Conservation (phyloP, 2,888 invertebrate species). For the Platynereis dumerilii region DNA sequence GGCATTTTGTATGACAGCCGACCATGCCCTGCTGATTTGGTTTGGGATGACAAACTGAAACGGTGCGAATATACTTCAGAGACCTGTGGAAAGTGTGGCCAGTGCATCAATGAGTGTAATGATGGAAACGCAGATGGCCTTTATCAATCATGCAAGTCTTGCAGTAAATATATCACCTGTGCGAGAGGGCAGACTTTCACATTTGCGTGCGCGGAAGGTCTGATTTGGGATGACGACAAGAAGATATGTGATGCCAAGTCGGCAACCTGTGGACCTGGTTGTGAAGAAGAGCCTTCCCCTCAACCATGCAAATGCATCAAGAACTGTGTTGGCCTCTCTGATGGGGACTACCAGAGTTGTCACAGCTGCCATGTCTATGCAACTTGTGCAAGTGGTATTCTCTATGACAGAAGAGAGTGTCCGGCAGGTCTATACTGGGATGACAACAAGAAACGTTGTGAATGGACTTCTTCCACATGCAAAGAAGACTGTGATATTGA, state of each 20-base stretch:
- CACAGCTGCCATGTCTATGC: slow-evolving; percentile 41
- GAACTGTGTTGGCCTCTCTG: slow-evolving; percentile 30
- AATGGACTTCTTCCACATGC: slow-evolving; percentile 9
- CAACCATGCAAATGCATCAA: slow-evolving; percentile 23
- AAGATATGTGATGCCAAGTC: no score
- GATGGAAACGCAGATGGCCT: slow-evolving; percentile 21
- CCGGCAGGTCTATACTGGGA: slow-evolving; percentile 12
- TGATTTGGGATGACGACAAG: no score
- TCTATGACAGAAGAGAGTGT: slow-evolving; percentile 25
- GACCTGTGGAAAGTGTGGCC: slow-evolving; percentile 5
- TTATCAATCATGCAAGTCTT: slow-evolving; percentile 42
- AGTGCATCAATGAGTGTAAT: no score
- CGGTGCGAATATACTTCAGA: slow-evolving; percentile 13
- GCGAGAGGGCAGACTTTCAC: slow-evolving; percentile 30
- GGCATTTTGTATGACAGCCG: slow-evolving; percentile 36
- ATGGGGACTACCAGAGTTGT: slow-evolving; percentile 44
- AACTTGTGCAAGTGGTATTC: slow-evolving; percentile 41
- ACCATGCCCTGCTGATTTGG: slow-evolving; percentile 6
- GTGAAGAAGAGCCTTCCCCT: background rate
- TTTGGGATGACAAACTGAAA: slow-evolving; percentile 16
- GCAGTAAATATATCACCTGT: slow-evolving; percentile 42
- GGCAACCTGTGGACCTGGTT: no score
- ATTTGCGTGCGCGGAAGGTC: no score
- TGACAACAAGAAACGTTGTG: slow-evolving; percentile 11
- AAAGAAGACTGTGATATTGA: slow-evolving; percentile 34